Conservation (phyloP, 2,888 invertebrate species). For the Eristalinus sepulchralis region DNA sequence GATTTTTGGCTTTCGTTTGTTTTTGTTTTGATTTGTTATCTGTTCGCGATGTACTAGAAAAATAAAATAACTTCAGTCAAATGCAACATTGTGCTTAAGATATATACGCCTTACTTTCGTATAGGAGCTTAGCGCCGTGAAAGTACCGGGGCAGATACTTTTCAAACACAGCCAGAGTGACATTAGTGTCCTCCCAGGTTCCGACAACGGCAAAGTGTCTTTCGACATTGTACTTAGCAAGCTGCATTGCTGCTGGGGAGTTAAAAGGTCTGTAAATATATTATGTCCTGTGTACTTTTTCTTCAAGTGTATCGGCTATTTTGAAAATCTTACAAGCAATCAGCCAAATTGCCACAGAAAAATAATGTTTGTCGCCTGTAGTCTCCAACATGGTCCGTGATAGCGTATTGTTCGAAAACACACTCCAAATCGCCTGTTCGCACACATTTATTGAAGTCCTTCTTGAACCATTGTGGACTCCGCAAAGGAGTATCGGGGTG, state of each 20-base stretch:
- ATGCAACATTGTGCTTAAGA: neutral
- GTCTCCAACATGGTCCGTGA: conserved; percentile 87
- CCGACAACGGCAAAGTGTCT: conserved; percentile 93
- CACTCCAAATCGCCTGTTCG: conserved; percentile 91
- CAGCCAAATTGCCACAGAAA: conserved; percentile 92
- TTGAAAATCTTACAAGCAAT: conserved; percentile 86
- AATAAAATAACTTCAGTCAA: neutral
- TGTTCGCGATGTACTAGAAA: conserved; percentile 74
- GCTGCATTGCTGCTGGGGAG: conserved; percentile 89
- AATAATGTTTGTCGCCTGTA: conserved; percentile 91
- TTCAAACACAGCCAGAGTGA: conserved; percentile 90
- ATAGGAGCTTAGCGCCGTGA: conserved; percentile 87
- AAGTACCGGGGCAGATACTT: conserved; percentile 92
- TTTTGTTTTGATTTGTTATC: conserved; percentile 87
- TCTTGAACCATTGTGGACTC: conserved; percentile 78
- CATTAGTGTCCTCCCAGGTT: conserved; percentile 92
- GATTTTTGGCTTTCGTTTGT: conserved; percentile 92
- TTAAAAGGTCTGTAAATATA: conserved; percentile 88
- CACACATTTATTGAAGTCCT: conserved; percentile 93
- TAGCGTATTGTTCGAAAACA: conserved; percentile 84
- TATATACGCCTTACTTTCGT: conserved; percentile 85
- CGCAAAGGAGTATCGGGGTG: conserved; percentile 85
- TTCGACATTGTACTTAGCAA: conserved; percentile 92
- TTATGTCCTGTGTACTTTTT: neutral
- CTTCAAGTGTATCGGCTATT: neutral